phyloP scores from a whole-genome alignment of 2,797 vertebrate genomes.

The Champsocephalus gunnari region DNA sequence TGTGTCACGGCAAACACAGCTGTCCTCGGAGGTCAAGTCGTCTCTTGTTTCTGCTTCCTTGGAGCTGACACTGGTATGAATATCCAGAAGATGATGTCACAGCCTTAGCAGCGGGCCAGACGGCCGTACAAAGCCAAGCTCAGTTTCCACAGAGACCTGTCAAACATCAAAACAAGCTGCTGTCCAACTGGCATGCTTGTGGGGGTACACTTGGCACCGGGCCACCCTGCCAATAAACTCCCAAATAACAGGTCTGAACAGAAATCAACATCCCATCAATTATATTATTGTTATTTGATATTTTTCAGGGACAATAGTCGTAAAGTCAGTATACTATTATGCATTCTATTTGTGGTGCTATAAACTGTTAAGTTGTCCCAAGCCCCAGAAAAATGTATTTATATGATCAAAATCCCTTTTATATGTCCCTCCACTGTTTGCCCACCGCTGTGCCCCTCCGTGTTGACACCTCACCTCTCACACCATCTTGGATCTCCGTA shows the following conservation, averaged over 20 bases:
- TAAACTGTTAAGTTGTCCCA: background rate
- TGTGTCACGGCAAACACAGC: constrained; percentile 57
- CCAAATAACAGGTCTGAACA: background rate
- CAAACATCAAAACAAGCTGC: constrained; percentile 77
- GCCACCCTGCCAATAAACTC: constrained; percentile 5
- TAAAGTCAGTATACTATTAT: background rate
- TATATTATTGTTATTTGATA: background rate
- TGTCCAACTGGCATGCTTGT: constrained; percentile 38
- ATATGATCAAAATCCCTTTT: constrained; percentile 10
- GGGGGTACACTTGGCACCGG: background rate
- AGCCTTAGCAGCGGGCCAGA: constrained; percentile 56
- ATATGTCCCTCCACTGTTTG: background rate
- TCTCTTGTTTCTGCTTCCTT: constrained; percentile 80
- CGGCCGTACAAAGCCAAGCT: constrained; percentile 72
- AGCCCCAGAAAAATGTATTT: background rate
- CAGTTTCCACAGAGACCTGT: constrained; percentile 80
- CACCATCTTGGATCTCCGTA: constrained; percentile 57
- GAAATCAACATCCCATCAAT: background rate
- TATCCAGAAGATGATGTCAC: constrained; percentile 83
- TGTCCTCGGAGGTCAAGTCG: constrained; percentile 71
- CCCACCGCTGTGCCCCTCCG: background rate
- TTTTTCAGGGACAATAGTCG: background rate
- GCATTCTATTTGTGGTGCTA: background rate
- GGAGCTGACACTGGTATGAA: constrained; percentile 78
- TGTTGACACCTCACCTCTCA: constrained; percentile 56